These are phyloP conservation scores for Limanda limanda DNA, from an alignment of 2,113 vertebrate species.

Conservation along the genomic window DNA sequence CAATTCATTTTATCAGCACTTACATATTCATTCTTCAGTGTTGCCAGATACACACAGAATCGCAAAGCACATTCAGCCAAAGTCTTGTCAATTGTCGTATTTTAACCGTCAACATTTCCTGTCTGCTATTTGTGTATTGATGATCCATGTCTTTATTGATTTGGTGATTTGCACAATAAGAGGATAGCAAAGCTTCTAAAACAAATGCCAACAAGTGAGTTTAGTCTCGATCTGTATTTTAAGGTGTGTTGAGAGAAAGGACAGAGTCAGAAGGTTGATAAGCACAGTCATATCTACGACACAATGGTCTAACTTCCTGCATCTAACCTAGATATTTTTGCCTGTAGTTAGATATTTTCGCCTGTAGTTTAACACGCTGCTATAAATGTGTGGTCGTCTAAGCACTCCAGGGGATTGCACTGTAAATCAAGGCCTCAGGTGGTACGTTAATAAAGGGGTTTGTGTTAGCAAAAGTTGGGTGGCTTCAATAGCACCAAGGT, in stretches of 20 bases:
- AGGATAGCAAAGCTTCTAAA: constrained; percentile 57
- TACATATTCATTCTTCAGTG: constrained; percentile 55
- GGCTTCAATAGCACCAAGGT: constrained; percentile 72
- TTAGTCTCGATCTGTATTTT: constrained; percentile 25
- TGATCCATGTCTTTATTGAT: constrained; percentile 16
- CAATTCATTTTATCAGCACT: constrained; percentile 75
- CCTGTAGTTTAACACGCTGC: constrained; percentile 36
- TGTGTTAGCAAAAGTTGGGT: constrained; percentile 43
- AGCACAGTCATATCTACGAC: constrained; percentile 28
- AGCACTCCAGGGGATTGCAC: constrained; percentile 64
- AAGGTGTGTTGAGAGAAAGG: constrained; percentile 29
- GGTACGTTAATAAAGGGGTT: constrained; percentile 66
- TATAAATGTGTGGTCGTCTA: constrained; percentile 47
- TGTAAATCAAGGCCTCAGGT: constrained; percentile 81
- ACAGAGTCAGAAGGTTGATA: constrained; percentile 35
- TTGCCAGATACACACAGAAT: constrained; percentile 63
- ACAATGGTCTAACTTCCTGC: constrained; percentile 32
- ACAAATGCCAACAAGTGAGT: constrained; percentile 47
- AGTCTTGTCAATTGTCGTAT: constrained; percentile 21
- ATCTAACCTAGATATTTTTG: constrained; percentile 4
- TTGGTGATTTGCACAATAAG: constrained; percentile 34
- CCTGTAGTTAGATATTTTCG: constrained; percentile 1
- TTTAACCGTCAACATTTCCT: constrained; percentile 27
- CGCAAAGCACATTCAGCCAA: constrained; percentile 61
- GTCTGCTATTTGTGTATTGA: constrained; percentile 33